Evolutionary conservation across 2,113 vertebrate species (phyloP), one percentile per base, ranked within the genome.

Genomic region (Caranx ignobilis): DNA sequence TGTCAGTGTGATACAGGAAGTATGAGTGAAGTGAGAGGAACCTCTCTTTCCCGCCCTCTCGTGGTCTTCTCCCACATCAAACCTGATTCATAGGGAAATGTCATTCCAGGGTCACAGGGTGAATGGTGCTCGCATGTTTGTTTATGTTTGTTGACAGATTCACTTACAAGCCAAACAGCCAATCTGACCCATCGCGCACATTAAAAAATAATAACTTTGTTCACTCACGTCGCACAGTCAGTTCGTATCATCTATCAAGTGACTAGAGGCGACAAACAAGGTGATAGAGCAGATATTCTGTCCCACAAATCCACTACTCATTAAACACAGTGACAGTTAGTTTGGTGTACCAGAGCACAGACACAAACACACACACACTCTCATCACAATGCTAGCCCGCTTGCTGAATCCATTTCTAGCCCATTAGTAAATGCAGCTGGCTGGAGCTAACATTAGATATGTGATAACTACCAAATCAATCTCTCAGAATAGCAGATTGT

Each of bases 21-120:
- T 26, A 81, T 34, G 55, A 69, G 73, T 59, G 74, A 5, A 12
- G 55, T 2, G 19, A n/a, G 37, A 65, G 57, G 7, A 72, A 82
- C 80, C 75, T 68, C 74, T 75, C 63, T 15, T 1, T 21, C 64
- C 60, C 75, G 61, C 69, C 56, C 77, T 54, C 57, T 66, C 48
- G n/a, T n/a, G n/a, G 60, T 56, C 64, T 74, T 83, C 69, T 65
- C 52, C 48, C n/a, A 56, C 41, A 63, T 77, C 82, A 65, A 76
- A 71, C 71, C 31, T 41, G 61, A 83, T 75, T 85, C 61, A 71
- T 1, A 41, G 60, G 66, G 84, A 88, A 87, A 83, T 68, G 70
- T 88, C 77, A 61, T 81, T 84, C 41, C 56, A 45, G 72, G 79
- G 73, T 59, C 41, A 75, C 79, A 67, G 8, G 6, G 39, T 41